Evolutionary conservation across 2,113 vertebrate genomes (phyloP), one percentile per base, ranked within the genome.

Genomic region (Gymnobelideus leadbeateri): DNA sequence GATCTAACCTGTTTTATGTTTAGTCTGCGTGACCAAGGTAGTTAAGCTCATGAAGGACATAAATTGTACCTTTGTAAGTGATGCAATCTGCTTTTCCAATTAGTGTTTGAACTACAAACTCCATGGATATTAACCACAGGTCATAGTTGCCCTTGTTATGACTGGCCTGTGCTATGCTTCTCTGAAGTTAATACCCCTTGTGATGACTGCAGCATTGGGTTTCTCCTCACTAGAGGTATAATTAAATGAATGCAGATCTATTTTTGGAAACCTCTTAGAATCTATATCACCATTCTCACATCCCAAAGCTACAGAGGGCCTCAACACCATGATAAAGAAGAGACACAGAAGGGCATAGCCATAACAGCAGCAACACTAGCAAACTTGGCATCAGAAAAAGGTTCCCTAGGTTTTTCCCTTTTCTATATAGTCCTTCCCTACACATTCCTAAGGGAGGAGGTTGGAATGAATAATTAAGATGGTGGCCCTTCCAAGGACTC

Each of bases 1-100:
- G 68, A 84, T 84, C 68, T 84, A 84, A 84, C 68, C 68, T 84
- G 68, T 84, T 84, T 84, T 84, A 84, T 43, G 68, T 84, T 84
- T 84, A 84, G 68, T 84, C 68, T 84, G 68, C 68, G n/a, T 84
- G 68, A 84, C 68, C 68, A 84, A 21, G n/a, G 68, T 84, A 43
- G 68, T 84, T 84, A 84, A 84, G 68, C 16, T 84, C 68, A 84
- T 84, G n/a, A 84, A 84, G 68, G 37, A 84, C 19, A 84, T 84
- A 43, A 43, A 84, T 84, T 84, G 19, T 84, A 84, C 68, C 68
- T 84, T 84, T 84, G 68, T 84, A 84, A 84, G 7, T 84, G 68
- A 84, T 43, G 68, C 16, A 84, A 84, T 84, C 68, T 84, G 68
- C 68, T 84, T 84, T 84, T 84, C n/a, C 68, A 84, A 84, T 84